Conservation (phyloP, 2,113 vertebrate species). For the Pseudois nayaur region DNA sequence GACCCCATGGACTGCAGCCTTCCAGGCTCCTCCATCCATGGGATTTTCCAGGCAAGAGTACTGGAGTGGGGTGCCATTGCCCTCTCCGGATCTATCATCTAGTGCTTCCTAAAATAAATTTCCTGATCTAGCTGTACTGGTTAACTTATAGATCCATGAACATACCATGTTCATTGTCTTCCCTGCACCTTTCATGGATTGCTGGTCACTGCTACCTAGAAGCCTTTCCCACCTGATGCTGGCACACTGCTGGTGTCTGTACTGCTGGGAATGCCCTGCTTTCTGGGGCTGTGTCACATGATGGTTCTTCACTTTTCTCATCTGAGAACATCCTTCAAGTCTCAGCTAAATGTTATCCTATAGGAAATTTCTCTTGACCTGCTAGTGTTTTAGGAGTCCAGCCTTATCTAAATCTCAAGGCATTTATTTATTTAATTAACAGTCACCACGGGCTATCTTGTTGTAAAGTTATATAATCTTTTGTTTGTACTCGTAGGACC, state of each 20-base stretch:
- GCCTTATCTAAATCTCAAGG: neutral
- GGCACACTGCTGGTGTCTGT: no score
- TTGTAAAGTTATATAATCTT: neutral
- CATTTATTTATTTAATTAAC: neutral
- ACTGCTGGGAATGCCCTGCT: neutral
- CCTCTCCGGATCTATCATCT: neutral
- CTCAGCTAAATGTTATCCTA: neutral
- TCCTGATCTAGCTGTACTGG: neutral
- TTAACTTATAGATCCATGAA: neutral
- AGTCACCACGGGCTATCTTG: neutral
- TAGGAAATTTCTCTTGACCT: neutral
- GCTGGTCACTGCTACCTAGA: neutral
- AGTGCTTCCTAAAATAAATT: neutral
- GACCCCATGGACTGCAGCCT: no score
- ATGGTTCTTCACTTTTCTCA: neutral
- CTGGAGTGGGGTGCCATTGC: no score
- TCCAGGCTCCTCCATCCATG: no score
- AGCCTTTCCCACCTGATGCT: neutral
- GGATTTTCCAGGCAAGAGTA: no score
- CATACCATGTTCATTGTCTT: neutral
- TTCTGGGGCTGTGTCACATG: neutral
- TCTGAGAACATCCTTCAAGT: neutral
- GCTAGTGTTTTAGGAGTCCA: neutral
- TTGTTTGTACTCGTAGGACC: neutral
- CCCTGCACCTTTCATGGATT: neutral